Evolutionary conservation across 2,888 invertebrate species (phyloP).

Genomic region (Helicoverpa assulta): DNA sequence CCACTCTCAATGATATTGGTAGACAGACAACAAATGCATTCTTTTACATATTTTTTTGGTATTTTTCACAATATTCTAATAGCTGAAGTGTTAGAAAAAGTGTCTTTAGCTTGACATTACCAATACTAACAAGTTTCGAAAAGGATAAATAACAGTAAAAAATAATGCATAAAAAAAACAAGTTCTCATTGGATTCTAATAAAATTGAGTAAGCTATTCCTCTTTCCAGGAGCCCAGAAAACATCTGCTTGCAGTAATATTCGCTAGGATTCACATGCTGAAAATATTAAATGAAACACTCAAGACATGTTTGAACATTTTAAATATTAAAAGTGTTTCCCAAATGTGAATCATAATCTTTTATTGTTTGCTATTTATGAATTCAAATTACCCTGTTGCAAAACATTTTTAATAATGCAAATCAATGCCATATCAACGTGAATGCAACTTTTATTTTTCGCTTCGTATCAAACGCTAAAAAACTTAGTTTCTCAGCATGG

Average conservation of each 20-base stretch:
- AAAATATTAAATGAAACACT: conserved; percentile 91
- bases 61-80: not conserved
- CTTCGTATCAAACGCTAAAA: conserved; percentile 21
- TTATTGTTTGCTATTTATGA: conserved; percentile 52
- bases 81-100: not conserved
- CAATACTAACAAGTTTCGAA: not conserved
- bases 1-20: conserved; percentile 6
- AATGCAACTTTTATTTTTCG: conserved; percentile 22
- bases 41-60: not conserved
- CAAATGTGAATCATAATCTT: conserved; percentile 90
- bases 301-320: conserved; percentile 91
- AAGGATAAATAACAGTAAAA: not conserved
- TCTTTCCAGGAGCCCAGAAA: conserved; percentile 91
- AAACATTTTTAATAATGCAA: conserved; percentile 38
- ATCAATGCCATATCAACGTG: conserved; percentile 25
- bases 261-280: conserved; percentile 93
- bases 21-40: not conserved
- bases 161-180: not conserved
- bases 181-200: conserved; percentile 31
- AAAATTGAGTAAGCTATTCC: conserved; percentile 52
- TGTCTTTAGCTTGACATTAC: not conserved
- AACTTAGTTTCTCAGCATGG: conserved; percentile 31
- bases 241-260: conserved; percentile 92
- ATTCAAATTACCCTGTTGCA: conserved; percentile 41
- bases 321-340: conserved; percentile 92